Percentiles rank a stretch among this genome's conserved stretches.
These are phyloP conservation scores for Meloidogyne chitwoodi DNA, from an alignment of 1,140 invertebrate species.

Conservation along the genomic window DNA sequence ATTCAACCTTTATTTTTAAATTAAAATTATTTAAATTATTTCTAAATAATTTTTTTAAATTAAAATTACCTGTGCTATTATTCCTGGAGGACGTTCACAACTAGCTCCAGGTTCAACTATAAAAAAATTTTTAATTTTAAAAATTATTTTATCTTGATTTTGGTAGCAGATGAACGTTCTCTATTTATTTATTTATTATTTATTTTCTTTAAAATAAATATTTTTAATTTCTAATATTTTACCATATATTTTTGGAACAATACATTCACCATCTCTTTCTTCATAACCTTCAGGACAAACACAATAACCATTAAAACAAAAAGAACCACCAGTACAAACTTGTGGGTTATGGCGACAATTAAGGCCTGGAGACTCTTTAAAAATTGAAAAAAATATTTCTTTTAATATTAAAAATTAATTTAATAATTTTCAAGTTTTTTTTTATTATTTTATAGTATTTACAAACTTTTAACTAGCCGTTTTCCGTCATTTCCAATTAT, in stretches of 20 bases:
- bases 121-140: too few species aligned
- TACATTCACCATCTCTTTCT: conserved; percentile 39
- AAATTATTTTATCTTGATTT: neutral
- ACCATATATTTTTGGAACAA: conserved; percentile 43
- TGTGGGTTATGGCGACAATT: conserved; percentile 39
- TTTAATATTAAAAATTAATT: neutral
- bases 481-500: neutral
- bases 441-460: too few species aligned
- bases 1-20: neutral
- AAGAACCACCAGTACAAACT: conserved; percentile 41
- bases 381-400: neutral
- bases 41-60: neutral
- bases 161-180: too few species aligned
- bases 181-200: neutral
- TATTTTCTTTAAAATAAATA: neutral
- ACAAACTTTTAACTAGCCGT: conserved; percentile 38
- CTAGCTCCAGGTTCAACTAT: conserved; percentile 37
- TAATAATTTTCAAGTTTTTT: neutral
- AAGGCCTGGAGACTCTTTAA: conserved; percentile 38
- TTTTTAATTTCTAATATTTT: neutral
- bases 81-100: conserved; percentile 20
- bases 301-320: conserved; percentile 45
- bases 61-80: neutral
- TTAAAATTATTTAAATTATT: neutral
- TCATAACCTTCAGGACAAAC: conserved; percentile 43